Base-by-base conservation (phyloP, 2,113 vertebrate species). In the Neomonachus schauinslandi region DNA sequence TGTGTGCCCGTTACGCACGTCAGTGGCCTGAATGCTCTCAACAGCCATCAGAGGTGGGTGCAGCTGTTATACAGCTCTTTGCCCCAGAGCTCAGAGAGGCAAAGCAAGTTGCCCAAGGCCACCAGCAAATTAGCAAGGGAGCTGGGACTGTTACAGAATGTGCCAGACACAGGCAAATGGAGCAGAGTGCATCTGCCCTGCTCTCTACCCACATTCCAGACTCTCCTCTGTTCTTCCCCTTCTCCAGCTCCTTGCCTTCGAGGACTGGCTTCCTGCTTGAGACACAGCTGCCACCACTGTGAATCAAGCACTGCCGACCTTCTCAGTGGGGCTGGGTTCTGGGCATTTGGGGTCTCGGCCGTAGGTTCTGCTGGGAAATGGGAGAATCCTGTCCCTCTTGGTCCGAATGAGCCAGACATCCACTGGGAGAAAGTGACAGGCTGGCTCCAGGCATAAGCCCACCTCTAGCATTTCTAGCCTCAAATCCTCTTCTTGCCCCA, bases 1-100 rank as follows among this genome's bases (percentile, higher is more conserved):
- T 31, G 2, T 15, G 15, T 59, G 46, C 19, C 15, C 0, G 0
- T 91, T 3, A 3, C 33, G 6, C 16, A 0, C 1, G 0, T n/a
- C 7, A 24, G 61, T 42, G 46, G 33, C 21, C 80, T 79, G 55
- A 26, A 19, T 61, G 42, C 57, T 86, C 36, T 26, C 61, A 16
- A 18, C 31, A 24, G 31, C 36, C 31, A 7, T 42, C 36, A 36
- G 55, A 96, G 31, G 39, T 22, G 10, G 16, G 16, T 7, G 12
- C 10, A 28, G 49, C 67, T 59, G 2, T 61, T 51, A 55, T 49
- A 18, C 6, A 67, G 6, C 33, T 85, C 5, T n/a, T 86, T 82
- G 15, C 33, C 36, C 16, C 31, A 83, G 94, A 59, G 61, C 42
- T 88, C 91, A 97, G 61, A 92, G 24, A 89, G 49, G 26, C 36